Percentiles rank a stretch among this genome's conserved stretches.
These are phyloP conservation scores for Nesidiocoris tenuis DNA, from an alignment of 2,888 invertebrate species.

Conservation along the genomic window DNA sequence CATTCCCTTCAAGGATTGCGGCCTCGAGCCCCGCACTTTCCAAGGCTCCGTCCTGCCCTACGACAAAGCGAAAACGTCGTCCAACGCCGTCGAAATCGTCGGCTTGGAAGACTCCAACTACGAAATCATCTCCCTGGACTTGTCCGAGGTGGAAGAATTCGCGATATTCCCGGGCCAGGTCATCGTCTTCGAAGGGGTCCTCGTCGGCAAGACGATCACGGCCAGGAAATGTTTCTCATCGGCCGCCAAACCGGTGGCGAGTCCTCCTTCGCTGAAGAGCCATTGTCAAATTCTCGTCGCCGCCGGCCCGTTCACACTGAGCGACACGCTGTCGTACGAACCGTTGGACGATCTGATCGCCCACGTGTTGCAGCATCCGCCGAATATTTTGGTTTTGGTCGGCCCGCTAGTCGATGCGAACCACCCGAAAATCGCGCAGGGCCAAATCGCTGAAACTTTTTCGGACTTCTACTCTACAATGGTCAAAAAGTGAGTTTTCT, in stretches of 20 bases:
- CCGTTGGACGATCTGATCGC: constrained; percentile 75
- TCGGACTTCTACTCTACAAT: constrained; percentile 70
- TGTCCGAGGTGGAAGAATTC: constrained; percentile 25
- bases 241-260: constrained; percentile 10
- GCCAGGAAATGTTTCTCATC: constrained; percentile 64
- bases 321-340: constrained; percentile 74
- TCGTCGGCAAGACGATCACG: constrained; percentile 66
- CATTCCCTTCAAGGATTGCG: constrained; percentile 22
- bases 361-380: constrained; percentile 66
- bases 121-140: constrained; percentile 52
- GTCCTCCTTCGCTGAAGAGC: constrained; percentile 34
- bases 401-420: constrained; percentile 82
- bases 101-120: constrained; percentile 17
- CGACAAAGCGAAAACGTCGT: constrained; percentile 22
- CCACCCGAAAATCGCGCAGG: constrained; percentile 63
- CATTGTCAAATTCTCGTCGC: constrained; percentile 69
- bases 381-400: constrained; percentile 76
- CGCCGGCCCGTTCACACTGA: constrained; percentile 79
- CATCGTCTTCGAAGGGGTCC: constrained; percentile 73
- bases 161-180: constrained; percentile 79
- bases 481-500: constrained; percentile 23
- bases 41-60: constrained; percentile 5
- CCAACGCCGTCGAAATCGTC: constrained; percentile 19
- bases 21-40: constrained; percentile 12
- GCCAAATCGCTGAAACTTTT: constrained; percentile 64